Evolutionary conservation across 2,888 invertebrate genomes (phyloP), one percentile per base, ranked within the genome.

Genomic region (Boloria euphrosyne): DNA sequence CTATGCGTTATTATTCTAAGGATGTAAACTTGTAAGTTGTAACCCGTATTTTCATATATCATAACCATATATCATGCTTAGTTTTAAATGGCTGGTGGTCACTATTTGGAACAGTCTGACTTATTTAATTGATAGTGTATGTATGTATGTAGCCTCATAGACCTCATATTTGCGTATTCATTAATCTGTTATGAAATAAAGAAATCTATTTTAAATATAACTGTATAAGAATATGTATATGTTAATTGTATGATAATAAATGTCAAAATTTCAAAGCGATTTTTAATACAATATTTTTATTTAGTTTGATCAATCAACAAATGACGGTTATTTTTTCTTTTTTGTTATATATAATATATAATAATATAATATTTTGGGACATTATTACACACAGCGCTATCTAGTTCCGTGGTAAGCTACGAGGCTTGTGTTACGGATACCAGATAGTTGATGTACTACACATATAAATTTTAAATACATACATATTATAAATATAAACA

Each of bases 181-280:
- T 66, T 46, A 71, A 66, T 69, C 85, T 90, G 87, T 89, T 90
- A 77, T 82, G 69, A 81, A 80, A 83, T 84, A 85, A 87, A 85
- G 83, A 87, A 86, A 85, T 90, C 86, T 91, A 91, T 91, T 91
- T 91, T 91, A 89, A 91, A 90, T 91, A 91, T 89, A 85, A 89
- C 79, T 90, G 88, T 90, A 90, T 77, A 84, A 86, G 81, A 85
- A 78, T 89, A 85, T n/a, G n/a, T n/a, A n/a, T 84, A 89, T 89
- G 89, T 90, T 90, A 87, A 83, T 75, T 87, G 89, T 91, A 89
- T 84, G 76, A 83, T 85, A 88, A 88, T 86, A 87, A 87, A 81
- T 75, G 68, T 65, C 65, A 68, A 73, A 74, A 68, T 16, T 16
- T 49, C 38, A 27, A 65, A 71, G 71, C 58, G 62, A 69, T 68